These are phyloP conservation scores for Pristionchus mayeri DNA, from an alignment of 2,888 invertebrate genomes.

Conservation along the genomic window DNA sequence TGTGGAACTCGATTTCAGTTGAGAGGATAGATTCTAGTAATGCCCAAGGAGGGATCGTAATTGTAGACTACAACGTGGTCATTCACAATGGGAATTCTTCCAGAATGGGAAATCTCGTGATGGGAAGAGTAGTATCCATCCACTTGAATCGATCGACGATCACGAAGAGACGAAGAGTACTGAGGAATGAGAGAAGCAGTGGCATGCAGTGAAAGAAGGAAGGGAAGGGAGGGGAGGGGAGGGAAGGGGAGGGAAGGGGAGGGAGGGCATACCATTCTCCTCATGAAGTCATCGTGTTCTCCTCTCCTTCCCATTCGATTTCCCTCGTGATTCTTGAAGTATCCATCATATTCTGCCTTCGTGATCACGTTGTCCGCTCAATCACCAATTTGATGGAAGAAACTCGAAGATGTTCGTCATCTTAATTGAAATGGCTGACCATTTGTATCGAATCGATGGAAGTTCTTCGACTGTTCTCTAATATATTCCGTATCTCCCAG, in stretches of 20 bases:
- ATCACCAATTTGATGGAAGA: not conserved
- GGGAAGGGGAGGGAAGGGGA: no score
- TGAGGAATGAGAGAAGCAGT: not conserved
- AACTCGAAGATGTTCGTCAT: no score
- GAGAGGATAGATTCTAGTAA: not conserved
- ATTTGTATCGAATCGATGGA: constrained; percentile 46
- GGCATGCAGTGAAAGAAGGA: not conserved
- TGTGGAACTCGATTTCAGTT: not conserved
- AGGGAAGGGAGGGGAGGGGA: not conserved
- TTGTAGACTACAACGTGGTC: not conserved
- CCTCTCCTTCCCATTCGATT: constrained; percentile 7
- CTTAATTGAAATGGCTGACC: not conserved
- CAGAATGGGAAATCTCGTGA: not conserved
- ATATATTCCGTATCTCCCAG: constrained; percentile 49
- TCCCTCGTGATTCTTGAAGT: constrained; percentile 6
- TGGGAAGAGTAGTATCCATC: constrained; percentile 16
- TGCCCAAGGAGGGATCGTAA: not conserved
- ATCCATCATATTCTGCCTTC: constrained; percentile 30
- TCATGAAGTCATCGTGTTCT: constrained; percentile 45
- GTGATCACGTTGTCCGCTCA: constrained; percentile 38
- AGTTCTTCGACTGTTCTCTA: constrained; percentile 46
- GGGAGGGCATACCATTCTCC: constrained; percentile 11
- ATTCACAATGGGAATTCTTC: not conserved
- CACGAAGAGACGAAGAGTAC: not conserved
- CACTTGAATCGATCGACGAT: not conserved